Evolutionary conservation across 1,140 invertebrate genomes (phyloP), one percentile per base, ranked within the genome.

Genomic region (Schmidtea mediterranea): DNA sequence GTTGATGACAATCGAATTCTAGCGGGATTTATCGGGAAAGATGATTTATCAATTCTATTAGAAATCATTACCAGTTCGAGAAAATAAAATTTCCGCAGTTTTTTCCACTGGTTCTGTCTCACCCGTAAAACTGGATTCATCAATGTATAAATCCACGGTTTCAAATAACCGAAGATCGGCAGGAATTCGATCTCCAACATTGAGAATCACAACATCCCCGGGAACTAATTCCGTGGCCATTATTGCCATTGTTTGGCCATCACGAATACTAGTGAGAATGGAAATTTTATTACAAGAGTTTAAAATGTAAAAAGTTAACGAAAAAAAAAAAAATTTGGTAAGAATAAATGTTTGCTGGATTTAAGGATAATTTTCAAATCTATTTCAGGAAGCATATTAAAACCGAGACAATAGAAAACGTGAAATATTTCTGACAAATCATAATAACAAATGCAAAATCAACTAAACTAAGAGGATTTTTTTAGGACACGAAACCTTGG

Each of bases 81-180:
- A 10, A 32, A 32, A 32, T 32, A 32, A 6, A 32, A 32, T 32
- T 6, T 32, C 10, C 10, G 26, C 26, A 10, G 26, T 56, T 55
- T 75, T 75, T 19, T 51, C 40, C 21, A 63, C 60, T 19, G 73
- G 73, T 52, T 73, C 63, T 2, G 69, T 71, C 69, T 95, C 87
- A 6, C 90, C 92, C 0, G 90, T 98, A 62, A 98, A 94, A 59
- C 84, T 92, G 49, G 84, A 90, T 64, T 98, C 92, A 67, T 98
- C 92, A 36, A 98, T 79, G 2, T 78, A 76, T 43, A 98, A 70
- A 68, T 94, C 86, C 37, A 63, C 55, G 9, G 70, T 61, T 67
- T 95, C 84, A 62, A 83, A 81, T 24, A 97, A 71, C 36, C 90
- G 69, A 2, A 95, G 66, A 70, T 97, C 90, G 1, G 89, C 89